phyloP scores from a whole-genome alignment of 2,113 vertebrate species.

The Bungarus multicinctus region DNA sequence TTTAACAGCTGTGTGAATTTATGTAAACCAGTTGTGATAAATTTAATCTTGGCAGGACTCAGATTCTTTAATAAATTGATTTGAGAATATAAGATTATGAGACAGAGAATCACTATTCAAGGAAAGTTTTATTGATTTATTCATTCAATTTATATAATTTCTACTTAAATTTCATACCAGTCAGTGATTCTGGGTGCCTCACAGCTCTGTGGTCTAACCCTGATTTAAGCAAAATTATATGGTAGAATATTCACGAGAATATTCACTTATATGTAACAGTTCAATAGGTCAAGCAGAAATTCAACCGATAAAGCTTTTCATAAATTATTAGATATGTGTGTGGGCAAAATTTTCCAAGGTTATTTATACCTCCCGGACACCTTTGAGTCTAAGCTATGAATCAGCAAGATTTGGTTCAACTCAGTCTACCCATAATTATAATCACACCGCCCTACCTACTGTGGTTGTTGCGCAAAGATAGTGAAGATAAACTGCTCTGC shows the following conservation, averaged over 20 bases:
- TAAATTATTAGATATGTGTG: background rate
- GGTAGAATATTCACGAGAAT: background rate
- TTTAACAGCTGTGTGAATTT: background rate
- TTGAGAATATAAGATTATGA: background rate
- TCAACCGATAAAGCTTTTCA: background rate
- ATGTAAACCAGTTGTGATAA: background rate
- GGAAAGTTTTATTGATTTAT: background rate
- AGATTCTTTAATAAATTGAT: background rate
- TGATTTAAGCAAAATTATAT: background rate
- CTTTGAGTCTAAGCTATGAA: background rate
- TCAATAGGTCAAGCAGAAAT: background rate
- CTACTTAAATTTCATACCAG: background rate
- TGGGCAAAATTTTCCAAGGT: background rate
- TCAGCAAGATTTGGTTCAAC: background rate
- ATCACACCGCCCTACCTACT: background rate
- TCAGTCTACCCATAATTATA: background rate
- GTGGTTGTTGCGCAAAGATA: background rate
- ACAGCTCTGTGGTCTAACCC: background rate
- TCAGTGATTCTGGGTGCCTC: background rate
- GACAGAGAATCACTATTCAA: background rate
- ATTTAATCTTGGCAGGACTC: background rate
- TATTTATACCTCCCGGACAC: background rate
- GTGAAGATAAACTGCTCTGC: background rate
- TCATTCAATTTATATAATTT: background rate
- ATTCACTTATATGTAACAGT: background rate